These are phyloP conservation scores for Ctenodactylus gundi DNA, from an alignment of 2,113 vertebrate genomes.

Conservation along the genomic window DNA sequence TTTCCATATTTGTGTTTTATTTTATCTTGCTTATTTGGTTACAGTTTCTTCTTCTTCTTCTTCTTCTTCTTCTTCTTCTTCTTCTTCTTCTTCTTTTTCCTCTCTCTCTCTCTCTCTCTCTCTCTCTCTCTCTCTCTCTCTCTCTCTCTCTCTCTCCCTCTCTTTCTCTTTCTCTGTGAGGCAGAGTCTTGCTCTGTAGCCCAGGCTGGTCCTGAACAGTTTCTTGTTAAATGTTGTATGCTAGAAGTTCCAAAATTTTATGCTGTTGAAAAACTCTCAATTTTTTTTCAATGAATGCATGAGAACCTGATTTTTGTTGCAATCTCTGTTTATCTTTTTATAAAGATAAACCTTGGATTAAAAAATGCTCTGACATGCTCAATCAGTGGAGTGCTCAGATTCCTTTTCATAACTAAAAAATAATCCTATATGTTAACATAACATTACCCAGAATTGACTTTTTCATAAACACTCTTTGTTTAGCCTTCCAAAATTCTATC, in stretches of 20 bases:
- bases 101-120: too few species aligned
- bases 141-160: too few species aligned
- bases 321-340: not conserved
- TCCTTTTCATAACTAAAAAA: not conserved
- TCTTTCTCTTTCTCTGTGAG: too few species aligned
- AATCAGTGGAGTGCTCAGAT: not conserved
- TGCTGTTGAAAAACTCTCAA: not conserved
- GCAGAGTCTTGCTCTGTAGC: too few species aligned
- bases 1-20: not conserved
- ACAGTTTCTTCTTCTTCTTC: too few species aligned
- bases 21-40: conserved; percentile 21
- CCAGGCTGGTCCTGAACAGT: too few species aligned
- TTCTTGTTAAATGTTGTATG: not conserved
- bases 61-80: too few species aligned
- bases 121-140: too few species aligned
- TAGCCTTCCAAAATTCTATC: not conserved
- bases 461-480: conserved; percentile 7
- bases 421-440: not conserved
- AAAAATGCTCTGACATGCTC: not conserved
- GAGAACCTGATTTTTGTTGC: not conserved
- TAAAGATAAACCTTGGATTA: not conserved
- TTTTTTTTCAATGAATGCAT: not conserved
- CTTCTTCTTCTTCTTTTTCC: too few species aligned
- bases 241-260: not conserved
- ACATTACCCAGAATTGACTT: not conserved